These are phyloP conservation scores for Crotophaga sulcirostris DNA, from an alignment of 2,113 vertebrate genomes.

Conservation along the genomic window DNA sequence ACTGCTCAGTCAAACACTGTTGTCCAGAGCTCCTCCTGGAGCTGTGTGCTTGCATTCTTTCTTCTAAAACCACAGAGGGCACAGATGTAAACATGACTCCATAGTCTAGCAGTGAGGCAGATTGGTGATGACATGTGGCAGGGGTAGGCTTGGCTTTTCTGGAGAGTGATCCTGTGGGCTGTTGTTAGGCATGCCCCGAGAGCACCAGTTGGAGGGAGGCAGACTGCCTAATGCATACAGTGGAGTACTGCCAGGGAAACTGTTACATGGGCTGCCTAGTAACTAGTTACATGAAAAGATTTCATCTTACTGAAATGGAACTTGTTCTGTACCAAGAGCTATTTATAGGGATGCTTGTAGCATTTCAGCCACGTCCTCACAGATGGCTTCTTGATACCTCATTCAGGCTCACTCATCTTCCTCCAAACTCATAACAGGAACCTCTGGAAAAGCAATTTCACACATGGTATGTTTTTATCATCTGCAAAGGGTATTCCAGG, in stretches of 20 bases:
- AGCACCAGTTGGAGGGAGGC: neutral
- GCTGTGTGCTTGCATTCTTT: neutral
- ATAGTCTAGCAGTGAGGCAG: neutral
- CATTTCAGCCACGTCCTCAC: neutral
- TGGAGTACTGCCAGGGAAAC: neutral
- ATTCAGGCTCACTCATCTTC: neutral
- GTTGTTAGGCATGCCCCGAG: neutral
- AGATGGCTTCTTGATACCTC: neutral
- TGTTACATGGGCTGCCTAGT: conserved; percentile 22
- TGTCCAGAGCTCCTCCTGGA: neutral
- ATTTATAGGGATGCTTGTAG: conserved; percentile 1
- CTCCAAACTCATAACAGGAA: neutral
- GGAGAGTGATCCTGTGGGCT: neutral
- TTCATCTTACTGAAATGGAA: neutral
- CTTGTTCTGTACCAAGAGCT: neutral
- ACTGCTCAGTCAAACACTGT: neutral
- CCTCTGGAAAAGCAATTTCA: neutral
- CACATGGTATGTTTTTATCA: neutral
- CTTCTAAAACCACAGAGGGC: neutral
- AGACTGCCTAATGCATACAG: neutral
- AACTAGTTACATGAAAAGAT: neutral
- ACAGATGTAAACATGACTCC: neutral
- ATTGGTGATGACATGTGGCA: neutral
- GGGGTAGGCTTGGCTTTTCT: neutral
- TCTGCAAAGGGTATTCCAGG: neutral